Evolutionary conservation across 2,888 invertebrate genomes (phyloP).

Genomic region (Andrena praecox): DNA sequence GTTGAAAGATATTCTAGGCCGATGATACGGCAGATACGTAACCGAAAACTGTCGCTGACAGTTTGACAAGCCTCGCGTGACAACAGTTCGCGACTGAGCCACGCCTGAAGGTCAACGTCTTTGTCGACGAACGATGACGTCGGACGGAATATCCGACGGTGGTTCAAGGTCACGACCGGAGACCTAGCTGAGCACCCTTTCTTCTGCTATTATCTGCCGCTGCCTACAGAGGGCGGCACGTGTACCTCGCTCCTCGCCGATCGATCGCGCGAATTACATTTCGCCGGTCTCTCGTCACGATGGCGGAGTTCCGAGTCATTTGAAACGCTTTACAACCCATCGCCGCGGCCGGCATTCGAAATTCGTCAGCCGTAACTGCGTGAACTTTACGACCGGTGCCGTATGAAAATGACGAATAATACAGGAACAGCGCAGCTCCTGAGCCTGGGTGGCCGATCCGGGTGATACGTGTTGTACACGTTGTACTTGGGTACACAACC

Average conservation of each 20-base stretch:
- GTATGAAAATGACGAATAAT: conserved; percentile 63
- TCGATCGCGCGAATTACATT: conserved; percentile 72
- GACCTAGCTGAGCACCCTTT: conserved; percentile 64
- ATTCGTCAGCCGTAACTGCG: conserved; percentile 60
- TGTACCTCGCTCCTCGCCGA: conserved; percentile 44
- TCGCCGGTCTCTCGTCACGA: conserved; percentile 43
- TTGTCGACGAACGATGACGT: conserved; percentile 71
- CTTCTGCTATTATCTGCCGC: conserved; percentile 53
- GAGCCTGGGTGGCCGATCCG: conserved; percentile 43
- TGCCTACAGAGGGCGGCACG: conserved; percentile 76
- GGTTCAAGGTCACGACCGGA: conserved; percentile 65
- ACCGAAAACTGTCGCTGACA: background rate
- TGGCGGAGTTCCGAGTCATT: conserved; percentile 60
- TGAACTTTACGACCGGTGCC: conserved; percentile 56
- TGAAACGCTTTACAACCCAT: conserved; percentile 69
- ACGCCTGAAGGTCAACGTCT: conserved; percentile 63
- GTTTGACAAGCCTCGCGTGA: background rate
- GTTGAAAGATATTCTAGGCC: background rate
- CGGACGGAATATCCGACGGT: conserved; percentile 59
- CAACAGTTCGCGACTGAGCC: background rate
- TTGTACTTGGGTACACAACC: conserved; percentile 16
- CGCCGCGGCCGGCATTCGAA: conserved; percentile 58
- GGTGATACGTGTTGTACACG: conserved; percentile 26
- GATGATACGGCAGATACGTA: too few relatives aligned
- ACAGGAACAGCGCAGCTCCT: conserved; percentile 17